Evolutionary conservation across 1,140 invertebrate species (phyloP), one percentile per base, ranked within the genome.

Genomic region (Panulirus ornatus): DNA sequence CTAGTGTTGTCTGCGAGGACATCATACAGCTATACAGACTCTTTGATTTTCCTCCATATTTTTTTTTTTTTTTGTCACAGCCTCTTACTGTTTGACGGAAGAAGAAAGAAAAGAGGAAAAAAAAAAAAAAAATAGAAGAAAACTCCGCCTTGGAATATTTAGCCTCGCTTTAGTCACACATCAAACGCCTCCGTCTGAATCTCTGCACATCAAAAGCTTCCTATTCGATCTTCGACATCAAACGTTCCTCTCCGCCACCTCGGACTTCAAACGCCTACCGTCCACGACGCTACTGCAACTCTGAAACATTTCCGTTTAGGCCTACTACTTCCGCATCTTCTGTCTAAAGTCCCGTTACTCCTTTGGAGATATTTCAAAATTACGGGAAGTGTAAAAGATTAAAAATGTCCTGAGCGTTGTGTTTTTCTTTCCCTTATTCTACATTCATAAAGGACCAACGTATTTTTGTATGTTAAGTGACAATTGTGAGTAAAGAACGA

Each of bases 121-220:
- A 22, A 36, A 73, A 73, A 73, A 73, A 36, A 34, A 11, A 58
- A 22, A 58, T 22, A 34, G 22, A 34, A 66, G 22, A 66, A 66
- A 34, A 3, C 34, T 42, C 27, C 34, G 40, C 0, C 27, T 40
- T 40, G 19, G 40, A 47, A 40, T 79, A 51, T 79, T 82, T 82
- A 54, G 78, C 47, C 44, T 27, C 54, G 34, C 54, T 38, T 47
- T 66, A 58, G 81, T 38, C 54, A 63, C 81, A 83, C 81, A 83
- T 83, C 81, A 83, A 83, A 83, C 34, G 81, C 30, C n/a, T 40
- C 6, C 6, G 30, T 19, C 34, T 83, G 81, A 66, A 83, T 83
- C 34, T 63, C 30, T 38, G 36, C 40, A 83, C 81, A 83, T 83
- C 34, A 83, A 83, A 83, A 66, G 54, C 51, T n/a, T 83, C 81